Evolutionary conservation across 2,797 vertebrate genomes (phyloP).

Genomic region (Coreius guichenoti): DNA sequence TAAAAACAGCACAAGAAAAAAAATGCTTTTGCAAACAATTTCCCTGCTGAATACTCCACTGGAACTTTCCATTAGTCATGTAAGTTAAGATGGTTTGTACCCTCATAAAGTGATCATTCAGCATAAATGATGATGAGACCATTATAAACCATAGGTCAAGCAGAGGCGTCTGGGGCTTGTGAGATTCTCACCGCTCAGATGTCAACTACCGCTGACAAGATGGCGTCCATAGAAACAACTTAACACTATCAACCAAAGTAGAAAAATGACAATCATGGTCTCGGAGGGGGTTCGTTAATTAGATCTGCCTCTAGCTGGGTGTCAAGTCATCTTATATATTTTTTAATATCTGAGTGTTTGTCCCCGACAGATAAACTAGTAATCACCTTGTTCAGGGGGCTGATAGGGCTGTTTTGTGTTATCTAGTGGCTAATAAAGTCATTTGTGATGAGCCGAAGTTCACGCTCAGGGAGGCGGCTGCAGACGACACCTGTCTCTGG

Average conservation of each 20-base stretch:
- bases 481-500: conserved; percentile 60
- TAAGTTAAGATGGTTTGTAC: conserved; percentile 68
- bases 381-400: conserved; percentile 60
- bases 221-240: conserved; percentile 5
- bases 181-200: not conserved
- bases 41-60: conserved; percentile 72
- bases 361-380: conserved; percentile 73
- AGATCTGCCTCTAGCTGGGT: conserved; percentile 36
- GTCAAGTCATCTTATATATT: conserved; percentile 51
- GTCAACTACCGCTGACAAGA: not conserved
- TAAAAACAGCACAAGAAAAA: conserved; percentile 68
- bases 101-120: conserved; percentile 80
- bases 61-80: conserved; percentile 75
- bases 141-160: conserved; percentile 76
- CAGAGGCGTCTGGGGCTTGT: conserved; percentile 23
- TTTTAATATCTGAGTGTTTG: conserved; percentile 71
- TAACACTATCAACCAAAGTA: not conserved
- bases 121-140: conserved; percentile 72
- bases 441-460: conserved; percentile 83
- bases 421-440: conserved; percentile 81
- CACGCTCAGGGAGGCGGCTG: conserved; percentile 64
- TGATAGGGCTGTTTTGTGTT: conserved; percentile 78
- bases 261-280: conserved; percentile 6
- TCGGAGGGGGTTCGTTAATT: not conserved
- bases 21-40: conserved; percentile 73